Base-by-base conservation (phyloP, 2,888 invertebrate species). In the Megastigmus dorsalis region DNA sequence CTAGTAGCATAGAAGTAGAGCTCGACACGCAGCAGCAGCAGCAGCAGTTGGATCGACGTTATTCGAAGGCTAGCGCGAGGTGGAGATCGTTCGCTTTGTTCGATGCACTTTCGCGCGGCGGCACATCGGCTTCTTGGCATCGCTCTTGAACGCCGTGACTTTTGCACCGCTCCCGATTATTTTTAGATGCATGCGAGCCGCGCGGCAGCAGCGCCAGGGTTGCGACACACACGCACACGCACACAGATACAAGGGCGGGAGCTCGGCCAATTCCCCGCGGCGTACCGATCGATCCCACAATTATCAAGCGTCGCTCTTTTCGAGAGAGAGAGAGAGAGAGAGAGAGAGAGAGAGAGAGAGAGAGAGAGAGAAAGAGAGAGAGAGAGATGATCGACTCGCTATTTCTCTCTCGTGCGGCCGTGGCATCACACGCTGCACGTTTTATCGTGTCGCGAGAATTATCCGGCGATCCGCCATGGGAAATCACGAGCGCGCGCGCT, bases 381-480 rank as follows among this genome's bases (percentile, higher is more conserved):
- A n/a, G n/a, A n/a, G n/a, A n/a, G n/a, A n/a, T n/a, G n/a, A n/a
- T n/a, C n/a, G n/a, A n/a, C n/a, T n/a, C n/a, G n/a, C n/a, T n/a
- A n/a, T n/a, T n/a, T n/a, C n/a, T n/a, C n/a, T n/a, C n/a, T n/a
- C n/a, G n/a, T n/a, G n/a, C n/a, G n/a, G n/a, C n/a, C n/a, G n/a
- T n/a, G n/a, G n/a, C n/a, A n/a, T n/a, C n/a, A n/a, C n/a, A n/a
- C n/a, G n/a, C 9, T 13, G 59, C 68, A 68, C 68, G 68, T 26
- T 68, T 68, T 68, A 15, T 68, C 68, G 68, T 69, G 69, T 38
- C 41, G 30, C 52, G 13, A 38, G n/a, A 48, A 50, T 59, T 57
- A 57, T 45, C 26, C 15, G 26, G 7, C n/a, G 13, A 13, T 36
- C 3, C n/a, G n/a, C 41, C 7, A 54, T 66, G 66, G 52, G 66